Conservation (phyloP, 2,797 vertebrate genomes). For the Octomys mimax region DNA sequence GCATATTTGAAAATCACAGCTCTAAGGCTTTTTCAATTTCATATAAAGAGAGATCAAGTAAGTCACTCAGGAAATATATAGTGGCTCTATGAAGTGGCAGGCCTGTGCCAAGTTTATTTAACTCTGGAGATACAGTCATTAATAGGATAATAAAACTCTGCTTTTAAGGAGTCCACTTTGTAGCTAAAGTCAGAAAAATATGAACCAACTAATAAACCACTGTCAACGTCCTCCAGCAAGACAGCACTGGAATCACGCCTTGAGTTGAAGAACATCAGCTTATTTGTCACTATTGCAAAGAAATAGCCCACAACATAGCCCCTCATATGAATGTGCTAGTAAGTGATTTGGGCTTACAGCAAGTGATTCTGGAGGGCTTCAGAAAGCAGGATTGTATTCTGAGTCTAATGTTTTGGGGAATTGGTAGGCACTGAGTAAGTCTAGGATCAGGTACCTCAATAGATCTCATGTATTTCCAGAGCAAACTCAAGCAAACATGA, state of each 20-base stretch:
- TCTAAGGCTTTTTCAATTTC: background rate
- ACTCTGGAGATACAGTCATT: background rate
- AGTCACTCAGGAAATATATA: background rate
- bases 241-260: background rate
- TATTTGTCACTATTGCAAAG: background rate
- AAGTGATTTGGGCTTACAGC: background rate
- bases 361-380: background rate
- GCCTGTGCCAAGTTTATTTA: background rate
- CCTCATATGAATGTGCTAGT: background rate
- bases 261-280: background rate
- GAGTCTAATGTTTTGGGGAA: background rate
- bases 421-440: background rate
- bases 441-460: background rate
- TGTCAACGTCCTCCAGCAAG: background rate
- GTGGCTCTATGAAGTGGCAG: background rate
- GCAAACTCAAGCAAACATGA: background rate
- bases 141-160: background rate
- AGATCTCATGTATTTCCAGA: background rate
- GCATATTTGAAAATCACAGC: slow-evolving; percentile 17
- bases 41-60: slow-evolving; percentile 17
- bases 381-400: background rate
- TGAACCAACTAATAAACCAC: background rate
- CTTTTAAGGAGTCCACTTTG: background rate
- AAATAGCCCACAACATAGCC: background rate
- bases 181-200: background rate